These are phyloP conservation scores for Anguilla obscura DNA, from an alignment of 2,797 vertebrate genomes.

Conservation along the genomic window DNA sequence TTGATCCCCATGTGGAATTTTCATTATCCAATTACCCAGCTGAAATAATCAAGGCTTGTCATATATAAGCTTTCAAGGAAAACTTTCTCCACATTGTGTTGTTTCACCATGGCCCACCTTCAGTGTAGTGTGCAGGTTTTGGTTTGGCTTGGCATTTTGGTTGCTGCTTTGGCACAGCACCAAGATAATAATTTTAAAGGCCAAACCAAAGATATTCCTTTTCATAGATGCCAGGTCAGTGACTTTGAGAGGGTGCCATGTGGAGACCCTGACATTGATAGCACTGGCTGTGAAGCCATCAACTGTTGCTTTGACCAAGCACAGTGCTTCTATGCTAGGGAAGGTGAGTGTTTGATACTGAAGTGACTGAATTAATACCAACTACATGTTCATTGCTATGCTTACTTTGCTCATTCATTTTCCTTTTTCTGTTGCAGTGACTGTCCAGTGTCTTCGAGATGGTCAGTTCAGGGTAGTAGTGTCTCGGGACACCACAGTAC, in stretches of 20 bases:
- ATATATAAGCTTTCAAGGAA: neutral
- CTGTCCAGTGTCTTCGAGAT: constrained; percentile 11
- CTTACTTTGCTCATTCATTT: neutral
- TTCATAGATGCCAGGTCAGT: neutral
- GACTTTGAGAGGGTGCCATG: neutral
- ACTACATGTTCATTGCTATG: no score
- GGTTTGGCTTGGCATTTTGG: constrained; percentile 8
- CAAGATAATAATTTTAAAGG: neutral
- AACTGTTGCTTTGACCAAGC: constrained; percentile 9
- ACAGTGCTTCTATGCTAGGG: neutral
- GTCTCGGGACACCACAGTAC: neutral
- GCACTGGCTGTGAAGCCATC: neutral
- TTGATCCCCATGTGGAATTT: neutral
- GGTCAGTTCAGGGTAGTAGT: neutral
- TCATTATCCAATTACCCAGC: constrained; percentile 4
- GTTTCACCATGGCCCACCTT: neutral
- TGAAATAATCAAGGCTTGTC: neutral
- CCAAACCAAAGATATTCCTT: neutral
- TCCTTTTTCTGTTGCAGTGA: neutral
- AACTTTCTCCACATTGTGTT: neutral
- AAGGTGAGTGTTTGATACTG: neutral
- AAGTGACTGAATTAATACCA: no score
- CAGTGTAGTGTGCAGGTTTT: neutral
- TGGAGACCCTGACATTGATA: neutral
- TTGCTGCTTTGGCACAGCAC: neutral